Percentiles rank a stretch among this genome's conserved stretches.
Evolutionary conservation across 2,888 invertebrate genomes (phyloP).

Genomic region (Branchipolynoe longqiensis): DNA sequence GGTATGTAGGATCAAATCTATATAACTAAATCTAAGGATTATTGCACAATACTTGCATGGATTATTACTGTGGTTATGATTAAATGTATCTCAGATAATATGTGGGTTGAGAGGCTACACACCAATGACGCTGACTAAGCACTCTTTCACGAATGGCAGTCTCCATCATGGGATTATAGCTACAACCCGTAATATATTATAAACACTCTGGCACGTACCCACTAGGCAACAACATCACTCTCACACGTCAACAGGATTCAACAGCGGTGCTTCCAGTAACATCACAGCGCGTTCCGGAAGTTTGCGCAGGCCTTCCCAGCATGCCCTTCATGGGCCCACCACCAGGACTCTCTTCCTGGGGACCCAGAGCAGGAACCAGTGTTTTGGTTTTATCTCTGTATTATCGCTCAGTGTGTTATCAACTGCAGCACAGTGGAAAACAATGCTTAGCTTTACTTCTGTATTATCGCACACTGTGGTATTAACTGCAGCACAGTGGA

Average conservation of each 20-base stretch:
- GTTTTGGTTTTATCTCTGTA: too few relatives aligned
- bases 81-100: not conserved
- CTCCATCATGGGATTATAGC: not conserved
- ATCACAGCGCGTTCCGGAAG: slow-evolving; percentile 12
- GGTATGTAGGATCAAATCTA: too few relatives aligned
- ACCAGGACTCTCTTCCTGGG: not conserved
- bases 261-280: slow-evolving; percentile 7
- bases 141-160: too few relatives aligned
- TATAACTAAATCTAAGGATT: slow-evolving; percentile 19
- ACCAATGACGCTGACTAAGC: too few relatives aligned
- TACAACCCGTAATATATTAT: slow-evolving; percentile 15
- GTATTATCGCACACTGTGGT: too few relatives aligned
- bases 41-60: slow-evolving; percentile 45
- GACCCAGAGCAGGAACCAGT: slow-evolving; percentile 2
- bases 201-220: slow-evolving; percentile 37
- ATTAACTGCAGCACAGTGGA: too few relatives aligned
- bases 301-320: slow-evolving; percentile 24
- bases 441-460: too few relatives aligned
- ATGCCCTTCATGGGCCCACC: slow-evolving; percentile 23
- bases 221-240: slow-evolving; percentile 22
- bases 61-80: slow-evolving; percentile 14
- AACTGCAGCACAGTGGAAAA: too few relatives aligned
- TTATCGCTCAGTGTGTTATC: too few relatives aligned
- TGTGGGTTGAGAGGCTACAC: too few relatives aligned
- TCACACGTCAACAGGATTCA: slow-evolving; percentile 33